These are phyloP conservation scores for Porites lutea DNA, from an alignment of 64 coral and sea anemone species.

Conservation along the genomic window DNA sequence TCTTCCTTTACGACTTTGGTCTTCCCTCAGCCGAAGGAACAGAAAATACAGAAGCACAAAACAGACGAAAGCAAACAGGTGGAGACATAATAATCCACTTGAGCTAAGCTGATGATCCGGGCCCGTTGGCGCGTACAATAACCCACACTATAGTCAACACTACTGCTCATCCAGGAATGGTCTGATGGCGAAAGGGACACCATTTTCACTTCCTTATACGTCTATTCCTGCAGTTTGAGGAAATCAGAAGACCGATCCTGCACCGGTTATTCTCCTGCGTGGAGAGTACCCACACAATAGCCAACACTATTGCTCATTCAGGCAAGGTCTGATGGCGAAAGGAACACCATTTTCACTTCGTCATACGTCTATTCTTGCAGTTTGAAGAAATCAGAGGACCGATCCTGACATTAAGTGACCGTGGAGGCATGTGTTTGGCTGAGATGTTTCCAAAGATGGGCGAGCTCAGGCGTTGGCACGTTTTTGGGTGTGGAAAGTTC, in stretches of 20 bases:
- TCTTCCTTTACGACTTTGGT: no score
- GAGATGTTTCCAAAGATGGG: conserved; percentile 30
- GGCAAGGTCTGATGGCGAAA: conserved; percentile 18
- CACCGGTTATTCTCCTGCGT: no score
- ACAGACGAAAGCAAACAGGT: no score
- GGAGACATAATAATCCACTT: no score
- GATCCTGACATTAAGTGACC: conserved; percentile 19
- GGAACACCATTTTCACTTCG: conserved; percentile 43
- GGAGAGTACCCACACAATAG: neutral
- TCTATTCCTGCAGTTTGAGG: no score
- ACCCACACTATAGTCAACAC: neutral
- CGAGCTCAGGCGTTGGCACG: conserved; percentile 23
- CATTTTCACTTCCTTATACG: conserved; percentile 13
- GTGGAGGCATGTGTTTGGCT: conserved; percentile 21
- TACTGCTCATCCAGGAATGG: conserved; percentile 45
- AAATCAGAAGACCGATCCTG: no score
- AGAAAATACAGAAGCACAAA: no score
- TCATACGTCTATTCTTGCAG: conserved; percentile 24
- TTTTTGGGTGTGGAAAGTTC: conserved; percentile 18
- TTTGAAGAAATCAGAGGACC: conserved; percentile 56
- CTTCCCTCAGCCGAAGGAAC: no score
- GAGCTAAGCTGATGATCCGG: no score
- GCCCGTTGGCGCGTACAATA: no score
- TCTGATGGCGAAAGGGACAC: conserved; percentile 21
- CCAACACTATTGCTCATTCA: neutral